phyloP scores from a whole-genome alignment of 2,797 vertebrate genomes.

The Oophaga sylvatica region DNA sequence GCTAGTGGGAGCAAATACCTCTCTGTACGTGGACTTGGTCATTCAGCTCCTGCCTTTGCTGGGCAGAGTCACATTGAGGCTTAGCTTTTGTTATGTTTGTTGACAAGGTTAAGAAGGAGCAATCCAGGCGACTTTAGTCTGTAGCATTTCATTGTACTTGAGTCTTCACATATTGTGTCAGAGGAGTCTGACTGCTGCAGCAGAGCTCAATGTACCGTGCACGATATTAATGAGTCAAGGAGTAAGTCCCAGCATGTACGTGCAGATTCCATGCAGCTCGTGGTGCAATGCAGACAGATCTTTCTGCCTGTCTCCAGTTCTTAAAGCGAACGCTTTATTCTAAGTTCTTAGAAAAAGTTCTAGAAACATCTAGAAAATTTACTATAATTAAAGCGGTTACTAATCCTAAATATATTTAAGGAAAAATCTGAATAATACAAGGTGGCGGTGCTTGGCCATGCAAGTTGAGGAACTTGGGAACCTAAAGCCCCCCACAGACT shows the following conservation, averaged over 20 bases:
- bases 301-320: not conserved
- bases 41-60: not conserved
- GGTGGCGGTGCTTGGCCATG: no score
- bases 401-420: no score
- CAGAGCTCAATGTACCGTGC: constrained; percentile 45
- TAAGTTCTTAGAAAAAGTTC: not conserved
- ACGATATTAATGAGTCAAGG: constrained; percentile 46
- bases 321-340: not conserved
- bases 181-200: constrained; percentile 8
- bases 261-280: constrained; percentile 33
- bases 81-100: not conserved
- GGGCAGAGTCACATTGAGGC: not conserved
- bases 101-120: constrained; percentile 38
- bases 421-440: no score
- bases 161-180: not conserved
- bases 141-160: not conserved
- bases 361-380: not conserved
- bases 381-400: no score
- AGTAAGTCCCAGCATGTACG: constrained; percentile 37
- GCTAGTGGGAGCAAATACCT: not conserved
- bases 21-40: not conserved
- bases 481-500: no score
- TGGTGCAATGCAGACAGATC: constrained; percentile 39
- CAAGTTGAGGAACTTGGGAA: no score
- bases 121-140: not conserved